Conservation (phyloP, 2,797 vertebrate species). For the Spizella passerina region DNA sequence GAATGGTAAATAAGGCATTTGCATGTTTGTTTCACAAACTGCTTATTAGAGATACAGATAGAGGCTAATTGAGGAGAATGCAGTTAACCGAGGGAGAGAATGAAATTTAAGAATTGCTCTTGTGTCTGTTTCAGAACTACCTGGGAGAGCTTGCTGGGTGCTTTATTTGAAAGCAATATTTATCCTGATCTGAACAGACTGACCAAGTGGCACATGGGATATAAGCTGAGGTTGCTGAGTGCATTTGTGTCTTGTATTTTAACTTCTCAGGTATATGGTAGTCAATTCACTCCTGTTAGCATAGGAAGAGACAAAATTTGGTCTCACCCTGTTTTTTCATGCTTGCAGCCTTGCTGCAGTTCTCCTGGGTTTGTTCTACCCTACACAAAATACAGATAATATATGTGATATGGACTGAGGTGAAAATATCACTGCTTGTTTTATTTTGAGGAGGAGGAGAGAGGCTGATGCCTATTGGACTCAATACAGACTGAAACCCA, state of each 20-base stretch:
- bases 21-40: background rate
- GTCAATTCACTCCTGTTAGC: rapidly evolving
- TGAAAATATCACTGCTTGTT: background rate
- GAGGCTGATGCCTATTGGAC: rapidly evolving
- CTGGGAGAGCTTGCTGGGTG: background rate
- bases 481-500: background rate
- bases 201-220: background rate
- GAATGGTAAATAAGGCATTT: background rate
- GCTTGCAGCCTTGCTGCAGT: background rate
- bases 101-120: background rate
- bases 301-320: background rate
- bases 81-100: background rate
- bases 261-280: background rate
- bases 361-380: background rate
- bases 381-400: background rate
- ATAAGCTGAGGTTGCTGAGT: background rate
- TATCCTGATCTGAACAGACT: background rate
- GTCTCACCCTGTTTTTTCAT: background rate
- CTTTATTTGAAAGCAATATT: background rate
- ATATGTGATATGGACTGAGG: background rate
- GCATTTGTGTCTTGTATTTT: background rate
- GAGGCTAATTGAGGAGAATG: background rate
- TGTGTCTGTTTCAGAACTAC: background rate
- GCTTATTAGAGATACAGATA: background rate
- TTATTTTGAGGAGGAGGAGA: background rate